Evolutionary conservation across 2,888 invertebrate species (phyloP).

Genomic region (Oxytorus armatus): DNA sequence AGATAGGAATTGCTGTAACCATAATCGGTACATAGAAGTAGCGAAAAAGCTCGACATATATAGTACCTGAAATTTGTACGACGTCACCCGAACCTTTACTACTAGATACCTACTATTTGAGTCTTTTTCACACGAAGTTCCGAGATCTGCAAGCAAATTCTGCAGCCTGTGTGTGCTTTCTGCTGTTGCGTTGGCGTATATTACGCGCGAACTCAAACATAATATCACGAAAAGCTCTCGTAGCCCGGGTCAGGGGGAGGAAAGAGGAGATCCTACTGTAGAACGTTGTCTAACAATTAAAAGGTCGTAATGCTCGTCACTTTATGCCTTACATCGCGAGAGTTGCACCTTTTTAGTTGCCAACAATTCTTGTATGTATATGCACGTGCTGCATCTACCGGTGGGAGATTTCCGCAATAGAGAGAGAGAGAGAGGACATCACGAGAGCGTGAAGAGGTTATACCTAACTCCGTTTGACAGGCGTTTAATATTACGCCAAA

Average conservation of each 20-base stretch:
- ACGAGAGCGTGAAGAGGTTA: conserved; percentile 59
- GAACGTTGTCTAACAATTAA: neutral
- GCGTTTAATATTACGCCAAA: conserved; percentile 80
- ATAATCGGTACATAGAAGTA: neutral
- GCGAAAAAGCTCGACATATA: conserved; percentile 8
- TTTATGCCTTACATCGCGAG: neutral
- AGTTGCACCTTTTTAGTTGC: neutral
- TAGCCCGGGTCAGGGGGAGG: too few species aligned
- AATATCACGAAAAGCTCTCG: conserved; percentile 82
- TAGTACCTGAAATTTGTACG: conserved; percentile 13
- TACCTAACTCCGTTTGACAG: conserved; percentile 79
- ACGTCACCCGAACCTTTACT: conserved; percentile 1
- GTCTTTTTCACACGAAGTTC: neutral
- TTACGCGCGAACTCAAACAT: conserved; percentile 83
- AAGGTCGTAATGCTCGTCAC: conserved; percentile 3
- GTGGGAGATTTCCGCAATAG: conserved; percentile 16
- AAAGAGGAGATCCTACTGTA: neutral
- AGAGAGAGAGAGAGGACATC: neutral
- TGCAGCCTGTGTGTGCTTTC: conserved; percentile 22
- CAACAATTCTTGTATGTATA: neutral
- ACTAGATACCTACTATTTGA: neutral
- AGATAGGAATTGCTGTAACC: neutral
- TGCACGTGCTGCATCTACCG: conserved; percentile 3
- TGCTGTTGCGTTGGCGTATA: conserved; percentile 72
- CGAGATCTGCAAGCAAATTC: conserved; percentile 19